Base-by-base conservation (phyloP, 2,888 invertebrate species). In the Halocaridina rubra region DNA sequence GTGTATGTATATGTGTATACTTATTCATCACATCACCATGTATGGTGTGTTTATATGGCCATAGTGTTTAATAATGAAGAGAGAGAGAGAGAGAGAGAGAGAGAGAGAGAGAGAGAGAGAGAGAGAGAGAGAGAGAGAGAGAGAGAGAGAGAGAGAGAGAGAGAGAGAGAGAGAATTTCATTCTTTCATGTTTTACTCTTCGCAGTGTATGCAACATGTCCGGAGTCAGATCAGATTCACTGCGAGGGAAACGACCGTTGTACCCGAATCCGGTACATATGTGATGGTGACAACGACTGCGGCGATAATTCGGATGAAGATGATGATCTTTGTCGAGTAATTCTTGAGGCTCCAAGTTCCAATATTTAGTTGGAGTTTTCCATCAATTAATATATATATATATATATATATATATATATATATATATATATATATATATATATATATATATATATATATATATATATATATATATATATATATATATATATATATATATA, bases 281-380 rank as follows among this genome's bases (percentile, higher is more conserved):
- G 82, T 71, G 82, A 82, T 16, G 82, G 82, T n/a, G 82, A 82
- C 77, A 82, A 82, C 71, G 82, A 82, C 39, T 82, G 82, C 13
- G 82, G 82, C 29, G 82, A 82, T 53, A 29, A 59, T 24, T 39
- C 71, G 4, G 82, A 82, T 46, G 82, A 82, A 24, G 77, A 30
- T 4, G 19, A 29, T 29, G 3, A 24, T n/a, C 69, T 82, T 5
- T 82, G 82, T 24, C 22, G 13, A 8, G 82, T 82, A 59, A 59
- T 22, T 75, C 46, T 29, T n/a, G 13, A 19, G 8, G 29, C 8
- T 4, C 59, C 7, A n/a, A 5, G 5, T 61, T n/a, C 30, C 16
- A 13, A 16, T 69, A 16, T 27, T 27, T 69, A 27, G 69, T 13
- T 27, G 30, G 69, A 24, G 69, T n/a, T n/a, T n/a, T n/a, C n/a